Evolutionary conservation across 2,797 vertebrate genomes (phyloP), one percentile per base, ranked within the genome.

Genomic region (Clarias pachynema): DNA sequence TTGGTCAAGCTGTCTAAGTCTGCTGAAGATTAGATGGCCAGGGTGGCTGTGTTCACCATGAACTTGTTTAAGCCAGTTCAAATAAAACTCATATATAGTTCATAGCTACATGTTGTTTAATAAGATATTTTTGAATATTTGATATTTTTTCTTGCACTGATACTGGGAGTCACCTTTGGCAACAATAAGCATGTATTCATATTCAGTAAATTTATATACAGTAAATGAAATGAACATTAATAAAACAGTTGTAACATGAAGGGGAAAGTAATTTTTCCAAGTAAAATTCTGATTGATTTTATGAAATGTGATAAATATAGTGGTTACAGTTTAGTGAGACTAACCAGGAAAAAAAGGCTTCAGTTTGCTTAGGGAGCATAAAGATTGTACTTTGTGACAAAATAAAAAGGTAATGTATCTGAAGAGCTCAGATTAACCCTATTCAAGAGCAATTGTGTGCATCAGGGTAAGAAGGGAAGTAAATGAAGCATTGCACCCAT

Each of bases 41-140:
- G 49, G 80, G 69, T 82, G 66, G 40, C 63, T 79, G 31, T 84
- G 82, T 86, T 87, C 86, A 88, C 86, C 84, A 85, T 86, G 83
- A 89, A 88, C 86, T 89, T 88, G 86, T 86, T 81, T 59, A 87
- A 85, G 75, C 70, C 44, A 22, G 78, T 85, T 88, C n/a, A 72
- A 26, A 79, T 24, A 5, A 79, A 79, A 63, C 63, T 8, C 31
- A 31, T 24, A 24, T 53, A 73, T 73, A 31, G 26, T 63, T 72
- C 29, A 60, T 60, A 78, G 56, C 75, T 78, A 78, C 29, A 37
- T 78, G 31, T 7, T 60, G 15, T 20, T 70, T 44, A 44, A 44
- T 72, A 44, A n/a, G 37, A 49, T 0, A 49, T 49, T 12, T 49
- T 49, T 49, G 9, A 72, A 49, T 49, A 26, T 29, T 56, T 29